A percentile compares a stretch with the other conserved stretches of the same genome.
Conservation (phyloP, 2,888 invertebrate species). For the Polietes domitor region DNA sequence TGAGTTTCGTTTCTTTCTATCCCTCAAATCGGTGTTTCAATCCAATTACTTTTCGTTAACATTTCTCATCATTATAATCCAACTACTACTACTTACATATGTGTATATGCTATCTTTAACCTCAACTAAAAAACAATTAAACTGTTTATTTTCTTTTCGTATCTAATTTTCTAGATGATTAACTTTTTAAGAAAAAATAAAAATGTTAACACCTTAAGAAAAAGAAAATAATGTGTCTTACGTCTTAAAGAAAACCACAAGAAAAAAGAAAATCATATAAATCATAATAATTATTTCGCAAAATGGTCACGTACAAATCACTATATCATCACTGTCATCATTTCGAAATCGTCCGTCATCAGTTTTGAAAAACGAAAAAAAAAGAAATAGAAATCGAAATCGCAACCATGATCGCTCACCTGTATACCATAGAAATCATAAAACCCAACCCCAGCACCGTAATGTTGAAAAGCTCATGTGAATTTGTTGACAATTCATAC, state of each 20-base stretch:
- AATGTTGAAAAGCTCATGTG: constrained; percentile 49
- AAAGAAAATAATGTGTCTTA: constrained; percentile 64
- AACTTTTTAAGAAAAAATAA: constrained; percentile 70
- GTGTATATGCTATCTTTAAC: constrained; percentile 73
- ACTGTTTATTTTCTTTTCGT: constrained; percentile 75
- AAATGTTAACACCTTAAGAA: constrained; percentile 67
- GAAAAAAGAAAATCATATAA: constrained; percentile 53
- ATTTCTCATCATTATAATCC: constrained; percentile 40
- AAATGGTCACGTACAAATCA: constrained; percentile 62
- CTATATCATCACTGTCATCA: constrained; percentile 66
- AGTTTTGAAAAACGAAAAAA: constrained; percentile 51
- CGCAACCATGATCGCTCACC: constrained; percentile 38
- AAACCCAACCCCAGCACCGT: constrained; percentile 54
- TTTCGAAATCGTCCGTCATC: constrained; percentile 64
- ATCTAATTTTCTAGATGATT: constrained; percentile 80
- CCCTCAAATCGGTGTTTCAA: constrained; percentile 20
- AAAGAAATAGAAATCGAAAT: not conserved
- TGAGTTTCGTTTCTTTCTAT: constrained; percentile 45
- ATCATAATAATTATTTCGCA: constrained; percentile 53
- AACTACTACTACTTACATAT: constrained; percentile 30
- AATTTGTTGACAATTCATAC: constrained; percentile 33
- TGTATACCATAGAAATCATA: constrained; percentile 46
- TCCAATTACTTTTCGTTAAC: constrained; percentile 27
- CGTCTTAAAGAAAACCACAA: constrained; percentile 59
- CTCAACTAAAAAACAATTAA: constrained; percentile 68